A percentile compares a stretch with the other conserved stretches of the same genome.
These are phyloP conservation scores for Cheilosia grossa DNA, from an alignment of 2,888 invertebrate genomes.

Conservation along the genomic window DNA sequence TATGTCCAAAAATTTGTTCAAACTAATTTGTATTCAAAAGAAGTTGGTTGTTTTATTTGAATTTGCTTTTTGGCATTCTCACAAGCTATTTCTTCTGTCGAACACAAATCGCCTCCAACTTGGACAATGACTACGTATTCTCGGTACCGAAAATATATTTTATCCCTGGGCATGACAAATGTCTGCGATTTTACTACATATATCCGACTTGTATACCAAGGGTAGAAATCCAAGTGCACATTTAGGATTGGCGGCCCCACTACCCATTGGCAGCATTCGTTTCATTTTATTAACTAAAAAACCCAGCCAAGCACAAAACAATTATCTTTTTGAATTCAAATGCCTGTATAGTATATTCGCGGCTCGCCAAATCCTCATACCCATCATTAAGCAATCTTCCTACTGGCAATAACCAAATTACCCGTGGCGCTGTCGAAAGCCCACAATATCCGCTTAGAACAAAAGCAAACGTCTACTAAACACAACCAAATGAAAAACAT, in stretches of 20 bases:
- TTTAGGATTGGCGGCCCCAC: constrained; percentile 31
- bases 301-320: constrained; percentile 42
- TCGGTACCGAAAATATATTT: too few relatives aligned
- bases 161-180: too few relatives aligned
- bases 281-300: constrained; percentile 37
- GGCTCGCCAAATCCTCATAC: constrained; percentile 50
- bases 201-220: neutral
- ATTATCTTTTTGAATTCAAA: constrained; percentile 48
- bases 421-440: constrained; percentile 25
- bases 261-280: constrained; percentile 20
- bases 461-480: constrained; percentile 57
- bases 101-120: too few relatives aligned
- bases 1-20: too few relatives aligned
- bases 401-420: constrained; percentile 63
- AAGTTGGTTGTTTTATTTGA: too few relatives aligned
- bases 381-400: constrained; percentile 63
- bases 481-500: constrained; percentile 61
- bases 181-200: too few relatives aligned
- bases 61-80: too few relatives aligned
- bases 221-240: constrained; percentile 16
- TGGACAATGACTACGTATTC: too few relatives aligned
- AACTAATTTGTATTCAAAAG: too few relatives aligned
- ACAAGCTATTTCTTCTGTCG: too few relatives aligned
- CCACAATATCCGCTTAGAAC: constrained; percentile 33
- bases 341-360: constrained; percentile 23